These are phyloP conservation scores for Cisticola juncidis DNA, from an alignment of 2,113 vertebrate genomes.

Conservation along the genomic window DNA sequence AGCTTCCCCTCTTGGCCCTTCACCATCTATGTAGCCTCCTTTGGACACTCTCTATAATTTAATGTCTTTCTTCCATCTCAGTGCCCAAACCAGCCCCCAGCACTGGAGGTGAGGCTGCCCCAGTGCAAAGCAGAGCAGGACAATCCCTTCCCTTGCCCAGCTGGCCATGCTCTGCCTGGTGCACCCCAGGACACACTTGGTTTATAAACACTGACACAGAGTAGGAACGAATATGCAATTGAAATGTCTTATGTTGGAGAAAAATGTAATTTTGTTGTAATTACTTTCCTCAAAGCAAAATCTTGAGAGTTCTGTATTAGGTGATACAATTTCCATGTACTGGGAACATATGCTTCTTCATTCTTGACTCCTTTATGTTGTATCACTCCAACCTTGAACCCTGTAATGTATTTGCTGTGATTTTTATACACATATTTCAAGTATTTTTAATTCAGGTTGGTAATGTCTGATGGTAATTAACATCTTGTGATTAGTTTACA, in stretches of 20 bases:
- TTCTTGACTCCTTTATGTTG: not conserved
- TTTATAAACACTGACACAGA: not conserved
- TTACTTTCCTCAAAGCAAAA: not conserved
- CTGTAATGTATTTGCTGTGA: not conserved
- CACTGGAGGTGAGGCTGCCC: accelerated
- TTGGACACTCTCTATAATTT: not conserved
- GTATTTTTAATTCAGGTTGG: not conserved
- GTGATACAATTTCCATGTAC: accelerated
- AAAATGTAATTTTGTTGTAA: not conserved
- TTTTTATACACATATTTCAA: not conserved
- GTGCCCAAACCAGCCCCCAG: not conserved
- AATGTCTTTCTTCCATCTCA: accelerated
- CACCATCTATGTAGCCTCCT: not conserved
- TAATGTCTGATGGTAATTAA: not conserved
- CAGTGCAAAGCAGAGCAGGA: not conserved
- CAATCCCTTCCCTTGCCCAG: not conserved
- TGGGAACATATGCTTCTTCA: not conserved
- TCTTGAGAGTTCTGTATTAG: not conserved
- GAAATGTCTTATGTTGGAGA: not conserved
- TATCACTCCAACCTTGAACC: not conserved
- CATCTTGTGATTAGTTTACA: not conserved
- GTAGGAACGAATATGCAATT: not conserved
- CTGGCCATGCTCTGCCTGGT: not conserved
- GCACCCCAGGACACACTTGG: accelerated
- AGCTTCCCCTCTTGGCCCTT: not conserved